These are phyloP conservation scores for Xenopus petersii DNA, from an alignment of 2,797 vertebrate species.

Conservation along the genomic window DNA sequence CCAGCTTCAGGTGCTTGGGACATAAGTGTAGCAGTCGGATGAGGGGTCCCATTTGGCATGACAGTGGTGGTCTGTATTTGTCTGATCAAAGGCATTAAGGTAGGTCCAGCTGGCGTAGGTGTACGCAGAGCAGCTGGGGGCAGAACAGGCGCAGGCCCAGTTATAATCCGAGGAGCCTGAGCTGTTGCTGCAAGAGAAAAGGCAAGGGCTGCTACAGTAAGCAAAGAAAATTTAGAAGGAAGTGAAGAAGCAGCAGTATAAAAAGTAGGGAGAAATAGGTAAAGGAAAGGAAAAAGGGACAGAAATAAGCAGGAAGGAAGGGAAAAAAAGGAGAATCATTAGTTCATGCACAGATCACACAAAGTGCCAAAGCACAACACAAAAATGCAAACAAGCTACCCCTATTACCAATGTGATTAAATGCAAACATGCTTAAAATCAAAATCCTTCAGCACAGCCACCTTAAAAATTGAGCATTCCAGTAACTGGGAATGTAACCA, in stretches of 20 bases:
- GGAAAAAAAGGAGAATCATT: slow-evolving; percentile 75
- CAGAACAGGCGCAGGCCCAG: slow-evolving; percentile 89
- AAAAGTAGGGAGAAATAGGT: slow-evolving; percentile 56
- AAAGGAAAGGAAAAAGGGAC: slow-evolving; percentile 58
- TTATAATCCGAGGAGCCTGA: slow-evolving; percentile 92
- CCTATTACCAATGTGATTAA: slow-evolving; percentile 70
- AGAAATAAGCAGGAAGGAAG: slow-evolving; percentile 66
- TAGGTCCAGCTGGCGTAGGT: slow-evolving; percentile 84
- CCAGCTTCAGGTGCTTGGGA: slow-evolving; percentile 90
- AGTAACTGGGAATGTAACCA: slow-evolving; percentile 43
- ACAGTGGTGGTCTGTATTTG: slow-evolving; percentile 93
- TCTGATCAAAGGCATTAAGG: slow-evolving; percentile 98
- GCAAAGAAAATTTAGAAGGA: slow-evolving; percentile 72
- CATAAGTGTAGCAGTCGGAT: slow-evolving; percentile 79
- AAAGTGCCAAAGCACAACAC: slow-evolving; percentile 73
- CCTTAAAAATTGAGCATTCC: slow-evolving; percentile 48
- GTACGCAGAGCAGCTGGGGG: slow-evolving; percentile 82
- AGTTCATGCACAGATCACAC: slow-evolving; percentile 76
- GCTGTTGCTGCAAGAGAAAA: slow-evolving; percentile 92
- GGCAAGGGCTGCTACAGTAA: slow-evolving; percentile 89
- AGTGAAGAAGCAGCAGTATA: slow-evolving; percentile 65
- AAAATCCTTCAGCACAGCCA: slow-evolving; percentile 42
- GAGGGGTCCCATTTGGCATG: slow-evolving; percentile 87
- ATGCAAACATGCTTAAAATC: slow-evolving; percentile 65
- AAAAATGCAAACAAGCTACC: slow-evolving; percentile 69